Base-by-base conservation (phyloP, 2,797 vertebrate species). In the Microchirus variegatus region DNA sequence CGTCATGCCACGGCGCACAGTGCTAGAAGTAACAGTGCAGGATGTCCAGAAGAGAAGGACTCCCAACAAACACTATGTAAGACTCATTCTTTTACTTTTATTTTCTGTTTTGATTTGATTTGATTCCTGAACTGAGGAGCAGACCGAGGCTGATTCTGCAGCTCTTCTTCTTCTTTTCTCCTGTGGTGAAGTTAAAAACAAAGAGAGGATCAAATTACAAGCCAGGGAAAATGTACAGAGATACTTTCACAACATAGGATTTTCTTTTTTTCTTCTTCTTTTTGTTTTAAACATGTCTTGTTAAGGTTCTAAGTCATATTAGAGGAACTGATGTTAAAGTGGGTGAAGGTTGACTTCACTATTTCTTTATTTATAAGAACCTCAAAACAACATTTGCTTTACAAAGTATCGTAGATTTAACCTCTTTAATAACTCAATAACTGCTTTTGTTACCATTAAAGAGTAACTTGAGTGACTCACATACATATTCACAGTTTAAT, bases 21-120 rank as follows among this genome's bases (percentile, higher is more conserved):
- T 92, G 63, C 91, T 84, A 68, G 93, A 94, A 84, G 92, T 94
- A 41, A 92, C 88, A 5, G 93, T 94, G 66, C 93, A 94, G 61
- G 93, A 94, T 59, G 92, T 94, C 73, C 93, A 94, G 83, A 94
- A 94, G 83, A 77, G 93, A 67, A 86, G 93, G 63, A 94, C 78
- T 47, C 93, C 93, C n/a, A 94, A 89, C 84, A 94, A 94, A 84
- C 93, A 94, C 77, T 94, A 94, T 81, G 93, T 94, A 88, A 93
- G 93, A 11, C 0, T 10, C 9, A 5, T 1, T 48, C 2, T 1
- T 17, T 22, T 1, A 0, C 49, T 63, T 51, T 48, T 5, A 1
- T 35, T 22, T 1, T 0, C 49, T 64, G 48, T 2, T 48, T 9
- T 1, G 13, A 1, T 16, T 15, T 17, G 9, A 10, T 48, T 48